Evolutionary conservation across 2,888 invertebrate species (phyloP), one percentile per base, ranked within the genome.

Genomic region (Cheilosia impressa): DNA sequence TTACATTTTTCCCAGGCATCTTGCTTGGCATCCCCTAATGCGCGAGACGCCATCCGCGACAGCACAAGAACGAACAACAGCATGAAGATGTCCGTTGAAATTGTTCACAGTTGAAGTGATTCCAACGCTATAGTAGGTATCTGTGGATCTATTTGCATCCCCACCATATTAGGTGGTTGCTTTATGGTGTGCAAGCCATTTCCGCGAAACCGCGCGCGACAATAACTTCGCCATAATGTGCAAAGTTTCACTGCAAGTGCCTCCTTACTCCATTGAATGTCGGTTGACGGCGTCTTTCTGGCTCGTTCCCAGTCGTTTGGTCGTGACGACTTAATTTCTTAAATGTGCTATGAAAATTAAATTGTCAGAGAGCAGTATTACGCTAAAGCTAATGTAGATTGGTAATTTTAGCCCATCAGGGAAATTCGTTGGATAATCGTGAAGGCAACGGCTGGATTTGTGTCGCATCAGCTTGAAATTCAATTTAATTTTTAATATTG

Each of bases 121-220:
- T 76, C 55, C 27, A 52, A 47, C 17, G 43, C 53, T 53, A 15
- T 31, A 34, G 38, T 7, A 13, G 31, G 10, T 22, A 27, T 13
- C 27, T 62, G 55, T 71, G 47, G 41, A 31, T 63, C 57, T 38
- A 55, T 22, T 38, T 38, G n/a, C 19, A 43, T 27, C 45, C 27
- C 22, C 27, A 24, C 22, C 60, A 71, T 62, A 47, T 68, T 69
- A 60, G 65, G 66, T 60, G 68, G 66, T 72, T 81, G 81, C 81
- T 85, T 85, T 85, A 85, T 85, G 85, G 85, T 77, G 85, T 85
- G 85, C 81, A 85, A 71, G 76, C 81, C 81, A 85, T 85, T 85
- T 71, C 62, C 50, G 52, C 55, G 52, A 72, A 81, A 72, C 81
- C 85, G 62, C 76, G 31, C 47, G 69, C 77, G 75, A 75, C 69